Evolutionary conservation across 2,888 invertebrate species (phyloP), one percentile per base, ranked within the genome.

Genomic region (Lasioglossum malachurum): DNA sequence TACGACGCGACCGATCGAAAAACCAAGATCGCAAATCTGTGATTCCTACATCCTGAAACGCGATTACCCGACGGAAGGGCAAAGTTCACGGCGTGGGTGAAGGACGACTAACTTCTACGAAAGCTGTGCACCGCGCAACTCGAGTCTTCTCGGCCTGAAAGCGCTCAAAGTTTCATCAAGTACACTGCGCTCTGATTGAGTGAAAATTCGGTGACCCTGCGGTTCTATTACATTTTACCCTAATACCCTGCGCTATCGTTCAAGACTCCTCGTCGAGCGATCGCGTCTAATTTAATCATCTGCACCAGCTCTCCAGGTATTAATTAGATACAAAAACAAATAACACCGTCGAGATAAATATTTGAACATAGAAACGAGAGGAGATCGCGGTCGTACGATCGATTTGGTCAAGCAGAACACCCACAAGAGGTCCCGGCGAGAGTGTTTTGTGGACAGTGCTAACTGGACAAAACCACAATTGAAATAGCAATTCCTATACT

Each of bases 151-250:
- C 41, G 35, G 23, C 53, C 67, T 60, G 44, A 46, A 79, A 79
- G 79, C 78, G 78, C 41, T 78, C 71, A n/a, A 80, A 83, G 83
- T 86, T 87, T 88, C 79, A 87, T 87, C 82, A 75, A 80, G 64
- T 23, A 49, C 27, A 41, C 76, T 27, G 19, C 23, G 14, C 27
- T 19, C n/a, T 46, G 81, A 80, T 69, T 69, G 75, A 72, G 49
- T 60, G 72, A 80, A 80, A 82, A 78, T 53, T 80, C 75, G 69
- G 53, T n/a, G 82, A 69, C 72, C 71, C 5, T 44, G 64, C 27
- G 16, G 57, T 75, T 84, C 73, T 49, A 41, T 75, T 38, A 57
- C 41, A 41, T 35, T n/a, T n/a, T 14, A 12, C 46, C 49, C 3
- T 78, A 78, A 78, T 82, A 60, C 31, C 38, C 16, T 38, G 75